Evolutionary conservation across 2,888 invertebrate species (phyloP), one percentile per base, ranked within the genome.

Genomic region (Drosophila aldrichi): DNA sequence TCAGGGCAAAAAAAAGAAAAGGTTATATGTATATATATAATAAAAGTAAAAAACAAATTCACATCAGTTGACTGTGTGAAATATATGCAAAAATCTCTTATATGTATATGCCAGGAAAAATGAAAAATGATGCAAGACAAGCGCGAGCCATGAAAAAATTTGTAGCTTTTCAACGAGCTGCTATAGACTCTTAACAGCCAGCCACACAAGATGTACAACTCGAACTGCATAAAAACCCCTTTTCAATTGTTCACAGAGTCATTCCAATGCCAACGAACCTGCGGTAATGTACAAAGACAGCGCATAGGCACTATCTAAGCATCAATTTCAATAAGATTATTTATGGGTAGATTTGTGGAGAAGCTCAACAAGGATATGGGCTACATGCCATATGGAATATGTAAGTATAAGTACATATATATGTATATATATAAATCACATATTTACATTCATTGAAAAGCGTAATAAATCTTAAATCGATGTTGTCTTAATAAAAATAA

Each of bases 121-220:
- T 84, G 82, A 82, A 82, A 82, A 80, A 82, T 82, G 70, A 76
- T 58, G 70, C 66, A 48, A 61, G 49, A 44, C 43, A 40, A 38
- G 43, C 36, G 16, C 38, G 16, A 46, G 1, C 10, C 29, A 43
- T 41, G 36, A 69, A 61, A 59, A 69, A 61, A 66, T 48, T 49
- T 59, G 32, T 58, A 59, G 43, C 61, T 65, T 63, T 43, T 52
- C 58, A 72, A 74, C 57, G 46, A 46, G 44, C 59, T 32, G 22
- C 59, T 5, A 22, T 16, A 58, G 48, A 41, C 43, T 59, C 48
- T 46, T 51, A 75, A 62, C 58, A 74, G 41, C 41, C 65, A 46
- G 29, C 25, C 48, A 3, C 48, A 8, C 52, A 59, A 55, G 44
- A 40, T 25, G 25, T n/a, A 58, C 29, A 46, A 22, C 10, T 60